A percentile compares a stretch with the other conserved stretches of the same genome.
Evolutionary conservation across 2,113 vertebrate genomes (phyloP).

Genomic region (Heteronetta atricapilla): DNA sequence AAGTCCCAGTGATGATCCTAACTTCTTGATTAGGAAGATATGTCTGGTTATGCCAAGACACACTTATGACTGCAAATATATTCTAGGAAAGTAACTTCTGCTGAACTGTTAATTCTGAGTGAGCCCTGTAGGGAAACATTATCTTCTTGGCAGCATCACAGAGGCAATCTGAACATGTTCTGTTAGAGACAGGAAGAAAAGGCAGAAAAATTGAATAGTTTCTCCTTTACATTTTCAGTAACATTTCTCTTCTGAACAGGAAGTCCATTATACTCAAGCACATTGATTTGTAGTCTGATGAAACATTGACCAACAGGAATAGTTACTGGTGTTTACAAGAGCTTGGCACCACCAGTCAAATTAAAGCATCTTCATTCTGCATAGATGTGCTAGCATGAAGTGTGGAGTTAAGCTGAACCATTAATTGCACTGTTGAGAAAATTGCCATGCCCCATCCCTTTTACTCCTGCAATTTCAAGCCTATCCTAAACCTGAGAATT

Average conservation of each 20-base stretch:
- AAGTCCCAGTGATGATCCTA: neutral
- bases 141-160: neutral
- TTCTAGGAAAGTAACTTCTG: neutral
- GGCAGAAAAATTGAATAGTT: neutral
- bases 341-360: neutral
- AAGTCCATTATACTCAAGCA: neutral
- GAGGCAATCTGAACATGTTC: neutral
- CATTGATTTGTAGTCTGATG: neutral
- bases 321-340: neutral
- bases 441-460: neutral
- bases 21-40: neutral
- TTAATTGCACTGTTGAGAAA: neutral
- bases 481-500: neutral
- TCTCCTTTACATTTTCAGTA: neutral
- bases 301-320: neutral
- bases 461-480: neutral
- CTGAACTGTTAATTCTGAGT: neutral
- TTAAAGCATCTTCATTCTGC: neutral
- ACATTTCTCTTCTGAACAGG: neutral
- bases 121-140: neutral
- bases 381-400: neutral
- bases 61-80: neutral
- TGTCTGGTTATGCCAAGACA: neutral
- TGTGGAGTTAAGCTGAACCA: neutral
- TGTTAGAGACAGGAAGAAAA: neutral